phyloP scores from a whole-genome alignment of 2,113 vertebrate species.

The Misgurnus anguillicaudatus region DNA sequence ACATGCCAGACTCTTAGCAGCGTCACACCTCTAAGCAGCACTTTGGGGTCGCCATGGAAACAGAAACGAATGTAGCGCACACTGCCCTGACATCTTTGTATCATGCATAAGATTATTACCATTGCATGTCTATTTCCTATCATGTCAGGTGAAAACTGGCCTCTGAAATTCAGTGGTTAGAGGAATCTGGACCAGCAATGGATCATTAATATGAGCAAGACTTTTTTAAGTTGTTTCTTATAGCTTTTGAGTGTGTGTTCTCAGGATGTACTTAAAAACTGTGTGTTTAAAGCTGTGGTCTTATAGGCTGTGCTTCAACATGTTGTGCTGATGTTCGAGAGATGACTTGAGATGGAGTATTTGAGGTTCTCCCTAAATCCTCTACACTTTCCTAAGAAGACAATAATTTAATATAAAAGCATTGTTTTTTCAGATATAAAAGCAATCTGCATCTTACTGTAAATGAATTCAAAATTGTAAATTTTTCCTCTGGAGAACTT shows the following conservation, averaged over 20 bases:
- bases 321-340: no score
- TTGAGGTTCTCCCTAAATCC: no score
- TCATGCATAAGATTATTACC: conserved; percentile 47
- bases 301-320: no score
- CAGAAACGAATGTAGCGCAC: conserved; percentile 66
- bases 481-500: no score
- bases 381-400: no score
- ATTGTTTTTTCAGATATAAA: no score
- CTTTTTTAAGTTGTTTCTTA: neutral
- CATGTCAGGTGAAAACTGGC: neutral
- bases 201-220: neutral
- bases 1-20: conserved; percentile 59
- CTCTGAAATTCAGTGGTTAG: neutral
- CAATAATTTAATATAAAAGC: no score
- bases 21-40: conserved; percentile 69
- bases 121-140: conserved; percentile 2
- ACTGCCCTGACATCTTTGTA: conserved; percentile 63
- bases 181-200: neutral
- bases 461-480: no score
- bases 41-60: conserved; percentile 76
- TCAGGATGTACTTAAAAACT: neutral
- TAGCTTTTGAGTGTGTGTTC: neutral
- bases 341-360: neutral
- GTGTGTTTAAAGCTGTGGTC: no score
- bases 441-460: no score